phyloP scores from a whole-genome alignment of 2,888 invertebrate species.

The Drosophila quinaria region DNA sequence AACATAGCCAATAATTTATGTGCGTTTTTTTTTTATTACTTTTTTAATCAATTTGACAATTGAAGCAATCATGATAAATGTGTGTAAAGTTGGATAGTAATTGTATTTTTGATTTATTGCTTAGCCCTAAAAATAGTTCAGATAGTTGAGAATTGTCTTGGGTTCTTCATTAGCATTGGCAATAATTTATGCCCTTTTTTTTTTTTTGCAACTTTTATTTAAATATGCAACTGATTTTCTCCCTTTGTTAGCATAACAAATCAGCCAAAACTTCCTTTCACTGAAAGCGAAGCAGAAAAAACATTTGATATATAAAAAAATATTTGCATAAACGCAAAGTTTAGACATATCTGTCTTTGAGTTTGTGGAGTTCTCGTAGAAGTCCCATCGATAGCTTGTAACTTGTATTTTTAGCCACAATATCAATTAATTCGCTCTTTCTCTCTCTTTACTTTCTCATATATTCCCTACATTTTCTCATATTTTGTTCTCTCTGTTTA shows the following conservation, averaged over 20 bases:
- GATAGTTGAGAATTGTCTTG: not conserved
- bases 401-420: slow-evolving; percentile 27
- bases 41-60: no score
- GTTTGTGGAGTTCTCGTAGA: slow-evolving; percentile 22
- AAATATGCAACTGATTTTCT: slow-evolving; percentile 34
- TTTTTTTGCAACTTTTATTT: slow-evolving; percentile 10
- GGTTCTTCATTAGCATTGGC: not conserved
- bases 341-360: slow-evolving; percentile 6
- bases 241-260: slow-evolving; percentile 23
- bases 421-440: slow-evolving; percentile 29
- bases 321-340: slow-evolving; percentile 38
- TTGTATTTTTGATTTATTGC: not conserved
- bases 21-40: no score
- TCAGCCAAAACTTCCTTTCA: slow-evolving; percentile 45
- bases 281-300: slow-evolving; percentile 12
- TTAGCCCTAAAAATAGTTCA: not conserved
- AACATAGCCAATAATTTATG: no score
- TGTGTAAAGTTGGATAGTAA: no score
- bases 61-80: no score
- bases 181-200: slow-evolving; percentile 3
- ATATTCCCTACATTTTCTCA: slow-evolving; percentile 15
- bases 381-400: slow-evolving; percentile 25
- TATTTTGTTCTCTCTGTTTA: slow-evolving; percentile 18
- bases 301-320: not conserved
- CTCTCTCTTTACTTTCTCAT: not conserved